Evolutionary conservation across 1,140 invertebrate species (phyloP), one percentile per base, ranked within the genome.

Genomic region (Drosophila ironensis): DNA sequence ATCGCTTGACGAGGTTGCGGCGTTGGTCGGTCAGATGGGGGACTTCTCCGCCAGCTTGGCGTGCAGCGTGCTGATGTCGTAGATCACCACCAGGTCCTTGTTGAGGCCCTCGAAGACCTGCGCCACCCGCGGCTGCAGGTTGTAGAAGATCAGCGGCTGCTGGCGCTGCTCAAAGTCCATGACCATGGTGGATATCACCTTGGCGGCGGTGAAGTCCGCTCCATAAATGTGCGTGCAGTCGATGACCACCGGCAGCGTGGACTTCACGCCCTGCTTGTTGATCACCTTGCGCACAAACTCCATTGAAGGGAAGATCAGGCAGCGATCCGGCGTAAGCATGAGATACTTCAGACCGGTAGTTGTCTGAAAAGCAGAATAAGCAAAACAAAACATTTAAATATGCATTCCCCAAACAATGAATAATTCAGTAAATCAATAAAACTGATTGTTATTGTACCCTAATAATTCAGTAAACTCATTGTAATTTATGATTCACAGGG

Each of bases 271-370:
- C 87, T 94, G 94, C 90, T 97, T 97, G 16, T 94, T 95, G 14
- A 97, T 95, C 22, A 96, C 92, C 61, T 94, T 93, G 50, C 95
- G 92, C 42, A 97, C 93, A 89, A 97, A 97, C 88, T 97, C 96
- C 51, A 96, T 95, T 0, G 95, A 96, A 1, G 96, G 96, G 90
- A 97, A 98, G 78, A 96, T 96, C 0, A 97, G 91, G 78, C 96
- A 96, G 47, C 96, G 93, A 89, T 97, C 95, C 6, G 96, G 95
- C 0, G 95, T 96, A 16, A 97, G 90, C 91, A 97, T 93, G n/a
- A 97, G 90, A 84, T 96, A 96, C 56, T 95, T 93, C 5, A 93
- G 91, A 12, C 93, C 93, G 14, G 90, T 91, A 20, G 91, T 89
- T 50, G 93, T 94, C 94, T 95, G 90, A n/a, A 91, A 91, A 11